These are phyloP conservation scores for Pangasius djambal DNA, from an alignment of 2,797 vertebrate species.

Conservation along the genomic window DNA sequence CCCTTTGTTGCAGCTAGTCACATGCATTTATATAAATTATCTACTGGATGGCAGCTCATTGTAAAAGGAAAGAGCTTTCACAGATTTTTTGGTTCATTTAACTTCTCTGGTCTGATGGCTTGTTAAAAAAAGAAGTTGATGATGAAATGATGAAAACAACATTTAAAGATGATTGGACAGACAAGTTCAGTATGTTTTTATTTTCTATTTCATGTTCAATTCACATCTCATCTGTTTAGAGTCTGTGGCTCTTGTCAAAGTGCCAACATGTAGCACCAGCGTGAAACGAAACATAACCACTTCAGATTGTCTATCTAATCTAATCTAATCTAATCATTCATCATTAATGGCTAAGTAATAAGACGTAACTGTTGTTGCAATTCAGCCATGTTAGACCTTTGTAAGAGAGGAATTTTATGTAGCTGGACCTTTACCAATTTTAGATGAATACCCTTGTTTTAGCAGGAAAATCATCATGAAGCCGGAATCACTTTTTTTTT, in stretches of 20 bases:
- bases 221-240: not conserved
- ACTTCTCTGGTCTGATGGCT: not conserved
- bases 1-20: not conserved
- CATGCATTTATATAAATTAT: not conserved
- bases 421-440: not conserved
- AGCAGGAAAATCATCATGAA: too few species aligned
- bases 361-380: not conserved
- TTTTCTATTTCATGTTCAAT: not conserved
- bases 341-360: not conserved
- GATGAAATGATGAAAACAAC: not conserved
- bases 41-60: too few species aligned
- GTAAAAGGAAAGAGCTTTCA: not conserved
- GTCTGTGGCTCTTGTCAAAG: too few species aligned
- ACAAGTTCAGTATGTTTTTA: not conserved
- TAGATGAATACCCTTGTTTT: not conserved
- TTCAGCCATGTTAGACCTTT: not conserved
- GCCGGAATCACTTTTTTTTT: too few species aligned
- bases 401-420: not conserved
- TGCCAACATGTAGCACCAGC: too few species aligned
- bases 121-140: not conserved
- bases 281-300: not conserved
- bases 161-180: not conserved
- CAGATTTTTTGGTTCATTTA: not conserved
- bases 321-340: not conserved
- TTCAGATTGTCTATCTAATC: not conserved